Base-by-base conservation (phyloP, 2,888 invertebrate species). In the Lasioglossum villosulum region DNA sequence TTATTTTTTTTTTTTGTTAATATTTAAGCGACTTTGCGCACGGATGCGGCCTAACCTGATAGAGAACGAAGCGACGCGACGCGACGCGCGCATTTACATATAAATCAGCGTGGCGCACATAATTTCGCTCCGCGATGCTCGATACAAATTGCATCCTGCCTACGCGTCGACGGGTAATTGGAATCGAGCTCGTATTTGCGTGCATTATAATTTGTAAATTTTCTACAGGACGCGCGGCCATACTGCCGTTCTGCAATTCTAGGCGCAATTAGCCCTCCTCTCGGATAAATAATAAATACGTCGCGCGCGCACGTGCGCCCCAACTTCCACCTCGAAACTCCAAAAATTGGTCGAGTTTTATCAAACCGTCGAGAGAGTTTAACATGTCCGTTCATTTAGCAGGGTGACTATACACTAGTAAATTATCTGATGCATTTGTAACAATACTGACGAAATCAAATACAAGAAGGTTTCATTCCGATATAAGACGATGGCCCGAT, bases 191-290 rank as follows among this genome's bases (percentile, higher is more conserved):
- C 56, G 34, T 75, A 72, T 75, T 68, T 73, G 68, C 71, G 45
- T 42, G 45, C 75, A 70, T 78, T 86, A 73, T 86, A 81, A 75
- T 78, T 84, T 75, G 78, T 75, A 78, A 30, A 84, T 84, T 84
- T 84, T 78, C 77, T 59, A 30, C 23, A 34, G 10, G 8, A 48
- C 23, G 23, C 52, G 42, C 48, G 14, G 27, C 39, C 66, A 8
- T 68, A n/a, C 34, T 45, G 42, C 12, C 39, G 16, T 19, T 2
- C 39, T 45, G 37, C 80, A 66, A 75, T 84, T 63, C 37, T 27
- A 37, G 12, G 34, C 63, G 34, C 70, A 80, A 85, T 85, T 80
- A 85, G 23, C 37, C 73, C 37, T 42, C 30, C 73, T 79, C 68
- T 42, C 68, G 27, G 14, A 63, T 66, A 80, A 84, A 80, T 84